Percentiles rank a stretch among this genome's conserved stretches.
These are phyloP conservation scores for Petrolisthes manimaculis DNA, from an alignment of 2,888 invertebrate genomes.

Conservation along the genomic window DNA sequence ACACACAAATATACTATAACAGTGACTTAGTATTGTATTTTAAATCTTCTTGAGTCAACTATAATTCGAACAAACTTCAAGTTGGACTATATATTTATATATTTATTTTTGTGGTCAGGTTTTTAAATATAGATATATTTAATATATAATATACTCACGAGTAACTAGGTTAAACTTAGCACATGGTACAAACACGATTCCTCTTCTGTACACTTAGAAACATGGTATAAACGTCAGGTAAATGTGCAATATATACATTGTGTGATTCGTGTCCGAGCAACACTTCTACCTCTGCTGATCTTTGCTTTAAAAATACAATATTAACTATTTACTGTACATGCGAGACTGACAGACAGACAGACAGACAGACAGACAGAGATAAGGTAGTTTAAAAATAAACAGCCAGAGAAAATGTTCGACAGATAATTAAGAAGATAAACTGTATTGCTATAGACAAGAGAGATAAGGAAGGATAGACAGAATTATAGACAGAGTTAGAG, in stretches of 20 bases:
- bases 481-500: not conserved
- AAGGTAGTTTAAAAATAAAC: not conserved
- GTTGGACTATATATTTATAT: too few relatives aligned
- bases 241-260: conserved; percentile 50
- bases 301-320: conserved; percentile 44
- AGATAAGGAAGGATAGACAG: not conserved
- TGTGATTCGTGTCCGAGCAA: conserved; percentile 47
- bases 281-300: conserved; percentile 22
- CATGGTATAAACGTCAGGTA: conserved; percentile 45
- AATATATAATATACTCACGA: too few relatives aligned
- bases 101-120: too few relatives aligned
- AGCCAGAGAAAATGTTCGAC: too few relatives aligned
- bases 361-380: not conserved
- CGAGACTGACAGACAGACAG: not conserved
- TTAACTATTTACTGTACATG: conserved; percentile 21
- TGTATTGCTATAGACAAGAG: not conserved
- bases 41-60: too few relatives aligned
- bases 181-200: conserved; percentile 36
- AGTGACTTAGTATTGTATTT: too few relatives aligned
- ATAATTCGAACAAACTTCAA: too few relatives aligned
- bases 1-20: too few relatives aligned
- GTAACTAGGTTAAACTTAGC: not conserved
- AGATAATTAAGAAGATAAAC: too few relatives aligned
- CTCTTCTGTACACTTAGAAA: conserved; percentile 50
- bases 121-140: too few relatives aligned